These are phyloP conservation scores for Drosophila hawaiiensis DNA, from an alignment of 2,888 invertebrate genomes.

Conservation along the genomic window DNA sequence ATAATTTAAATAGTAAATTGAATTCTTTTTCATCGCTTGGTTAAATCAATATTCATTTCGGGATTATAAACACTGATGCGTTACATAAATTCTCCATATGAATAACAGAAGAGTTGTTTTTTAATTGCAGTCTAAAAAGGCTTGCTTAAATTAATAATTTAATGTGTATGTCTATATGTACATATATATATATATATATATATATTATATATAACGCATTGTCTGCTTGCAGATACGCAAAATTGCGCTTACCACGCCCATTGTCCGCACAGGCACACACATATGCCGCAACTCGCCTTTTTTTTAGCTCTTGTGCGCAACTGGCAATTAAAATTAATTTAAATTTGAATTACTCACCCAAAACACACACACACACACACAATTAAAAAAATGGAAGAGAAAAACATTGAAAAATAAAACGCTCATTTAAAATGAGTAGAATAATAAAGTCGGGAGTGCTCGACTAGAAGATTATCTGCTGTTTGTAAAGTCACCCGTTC, in stretches of 20 bases:
- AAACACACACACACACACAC: constrained; percentile 11
- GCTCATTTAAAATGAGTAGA: constrained; percentile 8
- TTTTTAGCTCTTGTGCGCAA: constrained; percentile 35
- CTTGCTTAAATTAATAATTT: constrained; percentile 51
- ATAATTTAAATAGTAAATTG: neutral
- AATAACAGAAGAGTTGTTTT: neutral
- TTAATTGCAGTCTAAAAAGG: constrained; percentile 4
- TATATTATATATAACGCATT: constrained; percentile 53
- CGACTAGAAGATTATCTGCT: neutral
- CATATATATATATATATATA: constrained; percentile 7
- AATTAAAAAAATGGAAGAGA: constrained; percentile 3
- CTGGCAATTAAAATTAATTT: constrained; percentile 80
- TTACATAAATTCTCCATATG: neutral
- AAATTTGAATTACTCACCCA: constrained; percentile 66
- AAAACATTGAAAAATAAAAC: constrained; percentile 22
- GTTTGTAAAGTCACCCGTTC: neutral
- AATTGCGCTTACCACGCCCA: constrained; percentile 33
- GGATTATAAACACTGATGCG: neutral
- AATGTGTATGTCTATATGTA: neutral
- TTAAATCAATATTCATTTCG: neutral
- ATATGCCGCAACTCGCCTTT: constrained; percentile 11
- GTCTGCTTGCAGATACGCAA: constrained; percentile 36
- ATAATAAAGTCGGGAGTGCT: neutral
- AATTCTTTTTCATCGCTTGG: neutral
- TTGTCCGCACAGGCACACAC: neutral